Evolutionary conservation across 1,140 invertebrate species (phyloP), one percentile per base, ranked within the genome.

Genomic region (Anadara kagoshimensis): DNA sequence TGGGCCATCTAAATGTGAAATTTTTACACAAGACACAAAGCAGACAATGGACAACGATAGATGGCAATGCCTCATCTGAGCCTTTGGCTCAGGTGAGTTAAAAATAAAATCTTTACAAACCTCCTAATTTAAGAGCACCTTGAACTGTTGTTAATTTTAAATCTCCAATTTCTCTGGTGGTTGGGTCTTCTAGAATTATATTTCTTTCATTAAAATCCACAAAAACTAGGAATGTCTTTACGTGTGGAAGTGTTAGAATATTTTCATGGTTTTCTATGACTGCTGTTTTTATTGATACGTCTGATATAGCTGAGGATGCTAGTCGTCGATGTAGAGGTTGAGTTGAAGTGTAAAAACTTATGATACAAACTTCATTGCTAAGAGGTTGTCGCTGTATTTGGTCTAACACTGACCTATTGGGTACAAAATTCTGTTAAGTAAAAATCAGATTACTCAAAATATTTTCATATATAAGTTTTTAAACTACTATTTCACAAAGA

Each of bases 131-230:
- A 12, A 45, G 61, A 29, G 59, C 41, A 26, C 53, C 54, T 22
- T 65, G 59, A 11, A 69, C 68, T 43, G 73, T 75, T 18, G 43
- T 63, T 53, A 59, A 49, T 26, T 59, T 57, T 22, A 75, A 29
- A 26, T 75, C 73, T 14, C 73, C 73, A 12, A 69, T 36, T 43
- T 63, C 66, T 24, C 29, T n/a, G 0, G 56, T 51, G 0, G 73
- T 59, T n/a, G n/a, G n/a, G 18, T 69, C 36, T 43, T 75, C 73
- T 26, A 75, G 61, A 29, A 75, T 75, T n/a, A 75, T 66, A 61
- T 75, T 69, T 49, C 73, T 54, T 44, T 75, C 73, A 43, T 75
- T 75, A 47, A 69, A 70, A 44, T 75, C 73, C 12, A 75, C 73
- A 65, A 64, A 75, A 14, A 75, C 61, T 16, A 75, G n/a, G 41